These are phyloP conservation scores for Liopterus haemorrhoidalis DNA, from an alignment of 2,888 invertebrate species.

Conservation along the genomic window DNA sequence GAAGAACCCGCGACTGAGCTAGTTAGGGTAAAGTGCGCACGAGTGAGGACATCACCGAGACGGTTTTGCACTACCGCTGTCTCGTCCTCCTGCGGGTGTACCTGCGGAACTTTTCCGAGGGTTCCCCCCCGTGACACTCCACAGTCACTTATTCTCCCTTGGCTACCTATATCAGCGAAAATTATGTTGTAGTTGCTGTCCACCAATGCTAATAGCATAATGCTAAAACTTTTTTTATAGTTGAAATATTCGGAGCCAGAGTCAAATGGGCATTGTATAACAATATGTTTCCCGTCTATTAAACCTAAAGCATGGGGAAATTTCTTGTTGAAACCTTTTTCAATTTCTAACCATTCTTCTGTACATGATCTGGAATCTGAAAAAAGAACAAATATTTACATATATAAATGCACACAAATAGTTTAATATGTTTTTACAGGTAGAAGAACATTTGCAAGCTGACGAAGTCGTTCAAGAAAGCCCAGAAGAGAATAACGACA, in stretches of 20 bases:
- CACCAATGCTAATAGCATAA: neutral
- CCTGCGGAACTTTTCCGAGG: too few relatives aligned
- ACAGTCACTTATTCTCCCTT: too few relatives aligned
- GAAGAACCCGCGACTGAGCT: too few relatives aligned
- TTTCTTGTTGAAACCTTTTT: conserved; percentile 12
- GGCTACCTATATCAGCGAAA: conserved; percentile 13
- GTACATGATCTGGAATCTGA: conserved; percentile 19
- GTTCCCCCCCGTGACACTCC: too few relatives aligned
- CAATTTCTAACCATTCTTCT: conserved; percentile 14
- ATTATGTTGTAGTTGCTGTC: conserved; percentile 18
- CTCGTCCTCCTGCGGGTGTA: too few relatives aligned
- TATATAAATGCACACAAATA: neutral
- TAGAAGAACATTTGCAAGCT: neutral
- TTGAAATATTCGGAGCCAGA: conserved; percentile 19
- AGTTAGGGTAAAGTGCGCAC: too few relatives aligned
- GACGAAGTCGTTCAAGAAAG: neutral
- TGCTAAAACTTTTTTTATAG: too few relatives aligned
- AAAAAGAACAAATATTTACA: conserved; percentile 2
- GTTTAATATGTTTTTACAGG: neutral
- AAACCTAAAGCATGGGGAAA: conserved; percentile 10
- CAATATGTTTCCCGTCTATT: conserved; percentile 8
- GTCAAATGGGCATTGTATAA: conserved; percentile 19
- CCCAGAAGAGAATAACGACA: neutral
- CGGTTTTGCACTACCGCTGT: too few relatives aligned
- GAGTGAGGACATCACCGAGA: too few relatives aligned